phyloP scores from a whole-genome alignment of 2,797 vertebrate species.

The Ambastaia sidthimunki region DNA sequence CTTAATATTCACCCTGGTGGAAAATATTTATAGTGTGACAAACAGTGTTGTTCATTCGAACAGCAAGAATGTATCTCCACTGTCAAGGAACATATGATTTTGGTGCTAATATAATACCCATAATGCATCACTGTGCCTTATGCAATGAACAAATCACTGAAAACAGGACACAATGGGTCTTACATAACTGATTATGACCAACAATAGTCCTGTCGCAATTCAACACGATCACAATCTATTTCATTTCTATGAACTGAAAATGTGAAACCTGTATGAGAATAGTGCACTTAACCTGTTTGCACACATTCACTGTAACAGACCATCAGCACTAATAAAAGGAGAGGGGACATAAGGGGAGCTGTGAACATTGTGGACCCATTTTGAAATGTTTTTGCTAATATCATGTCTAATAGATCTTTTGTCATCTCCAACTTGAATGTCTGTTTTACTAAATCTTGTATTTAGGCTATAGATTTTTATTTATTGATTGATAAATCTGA shows the following conservation, averaged over 20 bases:
- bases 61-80: conserved; percentile 47
- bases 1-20: conserved; percentile 42
- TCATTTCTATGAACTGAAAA: conserved; percentile 15
- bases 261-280: not conserved
- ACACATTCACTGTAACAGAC: not conserved
- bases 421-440: conserved; percentile 54
- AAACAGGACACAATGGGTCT: conserved; percentile 34
- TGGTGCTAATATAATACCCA: conserved; percentile 43
- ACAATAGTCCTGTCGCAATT: conserved; percentile 25
- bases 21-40: conserved; percentile 30
- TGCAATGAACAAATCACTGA: conserved; percentile 49
- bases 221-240: conserved; percentile 25
- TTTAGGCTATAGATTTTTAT: conserved; percentile 58
- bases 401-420: conserved; percentile 27
- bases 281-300: not conserved
- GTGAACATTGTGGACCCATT: conserved; percentile 48
- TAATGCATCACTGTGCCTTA: conserved; percentile 57
- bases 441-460: conserved; percentile 54
- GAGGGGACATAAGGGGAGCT: not conserved
- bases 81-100: conserved; percentile 22
- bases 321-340: conserved; percentile 33
- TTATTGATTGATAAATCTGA: conserved; percentile 54
- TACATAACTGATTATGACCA: conserved; percentile 26
- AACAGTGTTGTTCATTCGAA: conserved; percentile 15
- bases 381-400: conserved; percentile 38